Base-by-base conservation (phyloP, 1,140 invertebrate species). In the Paramacrobiotus metropolitanus region DNA sequence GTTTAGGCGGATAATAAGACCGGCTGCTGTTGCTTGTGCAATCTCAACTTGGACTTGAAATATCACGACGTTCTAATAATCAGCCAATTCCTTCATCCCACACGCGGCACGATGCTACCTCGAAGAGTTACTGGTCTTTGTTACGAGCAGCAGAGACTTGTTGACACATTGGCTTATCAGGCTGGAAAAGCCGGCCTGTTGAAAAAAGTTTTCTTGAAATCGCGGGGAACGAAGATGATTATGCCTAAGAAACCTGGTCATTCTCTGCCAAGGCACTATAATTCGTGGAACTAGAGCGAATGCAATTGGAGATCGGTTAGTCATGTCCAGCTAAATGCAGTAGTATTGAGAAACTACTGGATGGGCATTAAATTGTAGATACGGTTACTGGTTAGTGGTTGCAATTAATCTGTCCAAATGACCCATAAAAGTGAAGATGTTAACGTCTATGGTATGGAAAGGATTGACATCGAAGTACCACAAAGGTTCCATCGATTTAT, bases 191-290 rank as follows among this genome's bases (percentile, higher is more conserved):
- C 48, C 4, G 48, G 48, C 24, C 48, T 55, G 15, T 24, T 55
- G 15, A 55, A 55, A 24, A 15, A 28, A 28, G 48, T 55, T 9
- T 55, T 55, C 48, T 20, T 55, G 48, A 55, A 55, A 24, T 55
- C 48, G 15, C 15, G 4, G 15, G 48, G 48, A 55, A 55, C 48
- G 15, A 55, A 28, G 48, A 55, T 9, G 15, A 55, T 55, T 24
- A 55, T 55, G 48, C 48, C 48, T 24, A 55, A 55, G 48, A 55
- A 55, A 28, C 48, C 48, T 4, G 48, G 48, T 55, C 48, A 55
- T 24, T 20, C 4, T 15, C 24, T 55, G 24, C 40, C 18, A 21
- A 28, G 61, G 24, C 48, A 62, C 21, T 62, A 61, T 31, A 9
- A 9, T 40, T 40, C 34, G 34, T 15, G 9, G 9, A 40, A n/a